These are phyloP conservation scores for Dichetophora obliterata DNA, from an alignment of 2,888 invertebrate genomes.

Conservation along the genomic window DNA sequence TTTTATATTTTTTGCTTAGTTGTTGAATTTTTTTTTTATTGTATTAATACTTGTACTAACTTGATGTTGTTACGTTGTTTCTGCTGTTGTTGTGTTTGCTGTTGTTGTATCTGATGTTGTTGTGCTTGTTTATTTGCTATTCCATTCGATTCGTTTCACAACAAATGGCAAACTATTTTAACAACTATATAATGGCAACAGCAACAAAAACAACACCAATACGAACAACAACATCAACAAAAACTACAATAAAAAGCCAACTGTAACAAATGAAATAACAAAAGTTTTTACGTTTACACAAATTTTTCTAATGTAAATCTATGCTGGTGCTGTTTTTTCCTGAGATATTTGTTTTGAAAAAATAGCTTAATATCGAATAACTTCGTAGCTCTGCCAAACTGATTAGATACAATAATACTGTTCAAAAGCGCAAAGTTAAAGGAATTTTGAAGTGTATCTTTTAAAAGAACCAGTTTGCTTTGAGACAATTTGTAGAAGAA, in stretches of 20 bases:
- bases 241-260: background rate
- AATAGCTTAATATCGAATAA: background rate
- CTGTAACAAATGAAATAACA: constrained; percentile 7
- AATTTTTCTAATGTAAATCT: background rate
- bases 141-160: background rate
- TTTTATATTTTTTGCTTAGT: background rate
- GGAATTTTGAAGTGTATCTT: no score
- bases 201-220: background rate
- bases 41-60: background rate
- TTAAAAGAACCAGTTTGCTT: no score
- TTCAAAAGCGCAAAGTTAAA: no score
- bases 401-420: no score
- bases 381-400: no score
- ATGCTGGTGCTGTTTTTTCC: background rate
- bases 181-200: background rate
- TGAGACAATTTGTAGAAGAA: no score
- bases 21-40: constrained; percentile 5
- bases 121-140: background rate
- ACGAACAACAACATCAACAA: background rate
- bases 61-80: background rate
- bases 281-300: background rate
- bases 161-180: constrained; percentile 27
- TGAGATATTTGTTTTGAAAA: background rate
- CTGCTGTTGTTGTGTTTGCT: background rate
- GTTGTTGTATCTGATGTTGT: background rate